Evolutionary conservation across 2,888 invertebrate species (phyloP), one percentile per base, ranked within the genome.

Genomic region (Patella ulyssiponensis): DNA sequence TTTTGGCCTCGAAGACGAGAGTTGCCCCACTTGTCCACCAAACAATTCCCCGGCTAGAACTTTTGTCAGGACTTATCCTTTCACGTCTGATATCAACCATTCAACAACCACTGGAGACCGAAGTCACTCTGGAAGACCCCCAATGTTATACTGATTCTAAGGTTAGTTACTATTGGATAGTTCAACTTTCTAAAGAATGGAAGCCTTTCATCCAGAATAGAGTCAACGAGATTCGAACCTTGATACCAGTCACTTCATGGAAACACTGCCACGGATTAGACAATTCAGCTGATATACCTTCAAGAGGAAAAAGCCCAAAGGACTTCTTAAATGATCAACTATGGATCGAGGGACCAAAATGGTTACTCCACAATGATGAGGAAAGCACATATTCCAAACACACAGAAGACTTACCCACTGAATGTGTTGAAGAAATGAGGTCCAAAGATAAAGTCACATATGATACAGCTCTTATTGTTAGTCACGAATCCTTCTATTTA

Each of bases 211-310:
- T 58, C 20, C 58, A 58, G 20, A 58, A 58, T 20, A 58, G 58
- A 58, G 58, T 58, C 58, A 58, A 58, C 58, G 58, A 58, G 20
- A 58, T 58, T 58, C 17, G 58, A 58, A 58, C 58, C 20, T 58
- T 58, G 58, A 20, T n/a, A 58, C 58, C 58, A 12, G 58, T 58
- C n/a, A 58, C 58, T n/a, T 17, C 58, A 58, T 58, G 58, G 58
- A 20, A 17, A n/a, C 58, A 12, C 15, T 58, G 58, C 15, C 15
- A 58, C 20, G 58, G 58, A 17, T 58, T 58, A 58, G 58, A 58
- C 9, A 58, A 58, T 58, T n/a, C 15, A 15, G 58, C n/a, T n/a
- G n/a, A n/a, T n/a, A n/a, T n/a, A n/a, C n/a, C 58, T 17, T 58
- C 58, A 58, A 17, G 58, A 20, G 58, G 58, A 7, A 58, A 15